Base-by-base conservation (phyloP, 2,797 vertebrate genomes). In the Sebastes minor region DNA sequence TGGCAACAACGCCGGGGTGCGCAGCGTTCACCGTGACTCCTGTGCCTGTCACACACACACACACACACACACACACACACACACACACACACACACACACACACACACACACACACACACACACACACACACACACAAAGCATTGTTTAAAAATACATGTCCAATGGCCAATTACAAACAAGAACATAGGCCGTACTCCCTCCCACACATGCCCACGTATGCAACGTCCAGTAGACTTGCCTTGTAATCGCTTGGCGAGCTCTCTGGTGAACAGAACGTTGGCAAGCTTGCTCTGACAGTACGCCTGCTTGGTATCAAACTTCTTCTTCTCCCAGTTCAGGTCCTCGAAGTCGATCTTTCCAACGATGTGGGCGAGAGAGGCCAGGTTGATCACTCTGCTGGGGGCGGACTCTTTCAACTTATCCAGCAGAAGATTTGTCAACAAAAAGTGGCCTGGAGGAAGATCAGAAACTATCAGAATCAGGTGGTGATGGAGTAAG, bases 201-300 rank as follows among this genome's bases (percentile, higher is more conserved):
- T 85, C 89, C 91, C 86, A 92, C 94, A 84, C 89, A 85, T 81
- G 83, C 90, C 90, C 91, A 91, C 92, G 64, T 84, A 87, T 33
- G 67, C 88, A 82, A 18, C 85, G 77, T 74, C 84, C 85, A 80
- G 85, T 76, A 65, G 70, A 89, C 92, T 60, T 73, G 95, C 97
- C 97, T 89, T 96, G 90, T 73, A 98, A 95, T 74, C 92, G 92
- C 83, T 90, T 95, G 84, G 96, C 96, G 59, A 98, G 94, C 88
- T 97, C 97, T 90, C 91, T 95, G 76, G 96, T 97, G 88, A 97
- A 97, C 83, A 98, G 92, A 80, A 97, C 86, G 4, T 96, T 84
- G 60, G 97, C 97, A 65, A 98, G 95, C 92, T 98, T 98, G 93
- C 97, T 98, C 91, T 97, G 97, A 92, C 97, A 97, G 90, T 98